phyloP scores from a whole-genome alignment of 2,797 vertebrate genomes.

The Acanthiza pusilla region DNA sequence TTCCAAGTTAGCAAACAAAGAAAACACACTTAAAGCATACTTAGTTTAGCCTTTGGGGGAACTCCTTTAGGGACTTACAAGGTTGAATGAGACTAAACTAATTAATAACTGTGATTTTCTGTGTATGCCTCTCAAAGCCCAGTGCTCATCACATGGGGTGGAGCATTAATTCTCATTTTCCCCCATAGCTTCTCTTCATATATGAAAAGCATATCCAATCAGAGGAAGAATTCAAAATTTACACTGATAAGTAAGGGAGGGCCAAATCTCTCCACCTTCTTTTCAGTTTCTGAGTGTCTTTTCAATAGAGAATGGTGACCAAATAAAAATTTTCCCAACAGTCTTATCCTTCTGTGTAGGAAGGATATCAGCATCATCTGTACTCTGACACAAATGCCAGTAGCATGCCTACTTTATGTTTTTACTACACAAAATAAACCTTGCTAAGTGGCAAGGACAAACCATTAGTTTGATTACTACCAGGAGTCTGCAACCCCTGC shows the following conservation, averaged over 20 bases:
- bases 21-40: not conserved
- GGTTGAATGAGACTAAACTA: not conserved
- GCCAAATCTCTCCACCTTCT: not conserved
- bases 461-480: constrained; percentile 5
- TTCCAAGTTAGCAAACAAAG: not conserved
- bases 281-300: not conserved
- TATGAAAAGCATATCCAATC: not conserved
- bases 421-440: not conserved
- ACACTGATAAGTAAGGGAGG: not conserved
- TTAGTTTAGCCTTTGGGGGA: not conserved
- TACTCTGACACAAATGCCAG: not conserved
- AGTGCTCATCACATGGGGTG: not conserved
- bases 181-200: not conserved
- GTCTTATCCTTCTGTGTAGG: not conserved
- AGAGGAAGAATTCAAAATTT: not conserved
- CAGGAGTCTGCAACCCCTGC: not conserved
- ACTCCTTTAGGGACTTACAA: not conserved
- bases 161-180: not conserved
- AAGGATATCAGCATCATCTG: not conserved
- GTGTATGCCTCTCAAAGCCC: not conserved
- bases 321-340: not conserved
- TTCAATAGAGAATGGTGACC: not conserved
- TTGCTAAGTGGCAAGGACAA: not conserved
- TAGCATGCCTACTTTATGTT: not conserved
- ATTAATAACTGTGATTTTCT: not conserved